These are phyloP conservation scores for Mystacornis crossleyi DNA, from an alignment of 2,113 vertebrate genomes.

Conservation along the genomic window DNA sequence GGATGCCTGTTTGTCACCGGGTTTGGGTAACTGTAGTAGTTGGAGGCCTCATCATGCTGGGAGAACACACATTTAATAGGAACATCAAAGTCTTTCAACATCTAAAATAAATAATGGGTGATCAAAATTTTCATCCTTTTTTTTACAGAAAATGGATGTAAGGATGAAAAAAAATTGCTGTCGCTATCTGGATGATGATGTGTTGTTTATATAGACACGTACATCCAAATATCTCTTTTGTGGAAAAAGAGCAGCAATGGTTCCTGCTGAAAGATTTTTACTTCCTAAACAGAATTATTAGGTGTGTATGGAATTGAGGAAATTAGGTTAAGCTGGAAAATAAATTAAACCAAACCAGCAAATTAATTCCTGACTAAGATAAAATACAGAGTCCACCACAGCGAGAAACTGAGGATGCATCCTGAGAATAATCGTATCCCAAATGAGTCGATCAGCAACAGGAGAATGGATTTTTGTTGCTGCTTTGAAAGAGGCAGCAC, in stretches of 20 bases:
- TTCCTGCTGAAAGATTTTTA: not conserved
- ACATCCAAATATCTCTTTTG: not conserved
- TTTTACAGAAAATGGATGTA: not conserved
- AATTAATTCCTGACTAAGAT: not conserved
- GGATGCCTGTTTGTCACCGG: not conserved
- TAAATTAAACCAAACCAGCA: not conserved
- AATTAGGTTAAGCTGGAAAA: not conserved
- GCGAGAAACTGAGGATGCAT: not conserved
- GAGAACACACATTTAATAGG: not conserved
- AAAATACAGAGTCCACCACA: not conserved
- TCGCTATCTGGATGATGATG: not conserved
- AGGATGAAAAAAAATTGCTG: not conserved
- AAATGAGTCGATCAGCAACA: not conserved
- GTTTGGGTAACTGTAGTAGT: not conserved
- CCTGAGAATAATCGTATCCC: not conserved
- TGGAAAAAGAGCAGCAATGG: not conserved
- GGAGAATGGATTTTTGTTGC: not conserved
- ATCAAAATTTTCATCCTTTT: not conserved
- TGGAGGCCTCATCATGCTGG: not conserved
- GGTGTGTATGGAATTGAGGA: not conserved
- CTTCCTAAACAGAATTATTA: not conserved
- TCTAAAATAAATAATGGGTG: not conserved
- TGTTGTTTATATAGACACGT: fast-evolving
- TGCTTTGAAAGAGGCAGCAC: not conserved
- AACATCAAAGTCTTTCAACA: not conserved